Evolutionary conservation across 2,113 vertebrate species (phyloP).

Genomic region (Ageneiosus marmoratus): DNA sequence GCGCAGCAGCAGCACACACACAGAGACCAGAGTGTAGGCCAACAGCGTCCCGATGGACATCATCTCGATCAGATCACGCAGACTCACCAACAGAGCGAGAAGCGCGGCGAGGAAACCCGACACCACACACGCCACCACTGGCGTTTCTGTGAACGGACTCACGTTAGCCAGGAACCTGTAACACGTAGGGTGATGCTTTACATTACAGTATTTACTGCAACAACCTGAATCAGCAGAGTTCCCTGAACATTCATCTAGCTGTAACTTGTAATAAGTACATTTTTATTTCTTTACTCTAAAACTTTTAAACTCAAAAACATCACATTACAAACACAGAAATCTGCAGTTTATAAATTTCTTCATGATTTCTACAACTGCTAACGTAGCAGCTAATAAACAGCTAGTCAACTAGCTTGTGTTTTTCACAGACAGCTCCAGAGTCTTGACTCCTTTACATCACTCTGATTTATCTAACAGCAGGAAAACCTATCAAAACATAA

Average conservation of each 20-base stretch:
- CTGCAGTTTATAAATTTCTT: neutral
- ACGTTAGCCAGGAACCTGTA: constrained; percentile 88
- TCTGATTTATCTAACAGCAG: neutral
- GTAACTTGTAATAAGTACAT: neutral
- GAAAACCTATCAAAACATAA: neutral
- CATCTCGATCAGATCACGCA: constrained; percentile 97
- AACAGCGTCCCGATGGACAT: constrained; percentile 97
- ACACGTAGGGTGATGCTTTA: no score
- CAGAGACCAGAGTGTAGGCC: constrained; percentile 92
- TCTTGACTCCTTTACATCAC: neutral
- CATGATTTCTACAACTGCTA: neutral
- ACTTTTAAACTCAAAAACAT: neutral
- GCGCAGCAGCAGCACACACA: constrained; percentile 91
- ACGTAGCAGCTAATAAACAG: neutral
- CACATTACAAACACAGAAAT: neutral
- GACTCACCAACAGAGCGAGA: constrained; percentile 89
- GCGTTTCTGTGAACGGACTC: constrained; percentile 94
- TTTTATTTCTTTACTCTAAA: neutral
- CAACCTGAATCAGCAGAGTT: neutral
- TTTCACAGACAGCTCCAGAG: neutral
- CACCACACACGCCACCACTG: constrained; percentile 90
- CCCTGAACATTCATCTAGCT: neutral
- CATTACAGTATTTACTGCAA: no score
- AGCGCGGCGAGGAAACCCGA: constrained; percentile 90
- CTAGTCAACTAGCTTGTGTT: neutral